Evolutionary conservation across 2,888 invertebrate genomes (phyloP).

Genomic region (Lasioglossum leucozonium): DNA sequence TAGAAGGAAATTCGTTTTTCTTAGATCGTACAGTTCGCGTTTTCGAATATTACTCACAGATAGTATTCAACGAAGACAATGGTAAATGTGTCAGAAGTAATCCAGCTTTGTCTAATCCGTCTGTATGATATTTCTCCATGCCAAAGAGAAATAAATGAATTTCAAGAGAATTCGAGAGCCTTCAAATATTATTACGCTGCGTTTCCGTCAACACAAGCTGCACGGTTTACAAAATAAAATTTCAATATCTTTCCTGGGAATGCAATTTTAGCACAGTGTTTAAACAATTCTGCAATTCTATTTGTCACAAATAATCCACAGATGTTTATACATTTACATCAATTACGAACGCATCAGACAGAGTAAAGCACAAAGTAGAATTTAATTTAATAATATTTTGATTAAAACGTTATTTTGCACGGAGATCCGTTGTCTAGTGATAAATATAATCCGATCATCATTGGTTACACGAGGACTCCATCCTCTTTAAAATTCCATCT

Average conservation of each 20-base stretch:
- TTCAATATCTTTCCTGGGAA: not conserved
- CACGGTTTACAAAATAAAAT: not conserved
- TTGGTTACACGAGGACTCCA: not conserved
- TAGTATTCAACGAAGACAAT: not conserved
- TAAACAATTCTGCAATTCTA: not conserved
- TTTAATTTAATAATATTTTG: slow-evolving; percentile 1
- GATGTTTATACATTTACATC: not conserved
- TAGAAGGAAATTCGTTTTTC: too few relatives aligned
- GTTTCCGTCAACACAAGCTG: not conserved
- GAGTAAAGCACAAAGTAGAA: not conserved
- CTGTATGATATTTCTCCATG: not conserved
- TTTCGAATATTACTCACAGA: not conserved
- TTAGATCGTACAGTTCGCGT: too few relatives aligned
- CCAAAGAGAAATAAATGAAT: not conserved
- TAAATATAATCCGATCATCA: not conserved
- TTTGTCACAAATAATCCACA: not conserved
- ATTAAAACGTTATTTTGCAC: not conserved
- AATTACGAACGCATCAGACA: not conserved
- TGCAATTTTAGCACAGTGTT: not conserved
- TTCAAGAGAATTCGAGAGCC: not conserved
- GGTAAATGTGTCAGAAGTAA: not conserved
- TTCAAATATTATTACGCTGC: not conserved
- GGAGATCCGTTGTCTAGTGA: not conserved
- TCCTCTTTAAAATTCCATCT: not conserved
- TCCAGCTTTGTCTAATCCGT: not conserved